Percentiles rank a stretch among this genome's conserved stretches.
Conservation (phyloP, 2,888 invertebrate genomes). For the Stenolophus ochropezus region DNA sequence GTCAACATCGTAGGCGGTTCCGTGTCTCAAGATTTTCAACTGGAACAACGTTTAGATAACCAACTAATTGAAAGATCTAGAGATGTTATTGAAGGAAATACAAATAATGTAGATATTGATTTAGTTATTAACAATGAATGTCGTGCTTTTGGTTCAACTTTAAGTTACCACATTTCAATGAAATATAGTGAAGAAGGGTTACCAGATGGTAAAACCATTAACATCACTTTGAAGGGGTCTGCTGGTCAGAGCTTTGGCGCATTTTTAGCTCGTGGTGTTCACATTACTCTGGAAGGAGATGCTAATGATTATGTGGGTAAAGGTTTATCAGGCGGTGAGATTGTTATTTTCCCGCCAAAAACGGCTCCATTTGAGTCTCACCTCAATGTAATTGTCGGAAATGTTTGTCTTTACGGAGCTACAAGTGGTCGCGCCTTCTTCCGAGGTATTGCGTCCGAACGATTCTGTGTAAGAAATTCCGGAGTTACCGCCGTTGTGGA, state of each 20-base stretch:
- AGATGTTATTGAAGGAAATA: slow-evolving; percentile 84
- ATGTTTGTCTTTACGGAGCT: slow-evolving; percentile 98
- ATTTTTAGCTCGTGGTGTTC: slow-evolving; percentile 93
- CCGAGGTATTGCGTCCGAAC: slow-evolving; percentile 93
- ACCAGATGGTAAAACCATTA: slow-evolving; percentile 84
- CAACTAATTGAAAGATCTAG: slow-evolving; percentile 83
- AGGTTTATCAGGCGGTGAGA: slow-evolving; percentile 95
- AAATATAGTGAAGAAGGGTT: slow-evolving; percentile 91
- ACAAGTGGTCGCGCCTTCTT: slow-evolving; percentile 96
- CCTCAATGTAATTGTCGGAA: slow-evolving; percentile 97
- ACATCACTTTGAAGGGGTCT: slow-evolving; percentile 90
- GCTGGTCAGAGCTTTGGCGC: slow-evolving; percentile 99
- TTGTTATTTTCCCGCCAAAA: slow-evolving; percentile 94
- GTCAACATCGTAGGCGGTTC: slow-evolving; percentile 94
- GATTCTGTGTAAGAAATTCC: slow-evolving; percentile 98
- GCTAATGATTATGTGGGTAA: slow-evolving; percentile 98
- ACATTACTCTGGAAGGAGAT: slow-evolving; percentile 95
- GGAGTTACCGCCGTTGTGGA: slow-evolving; percentile 97
- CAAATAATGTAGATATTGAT: slow-evolving; percentile 81
- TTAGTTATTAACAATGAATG: slow-evolving; percentile 93
- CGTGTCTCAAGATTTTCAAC: slow-evolving; percentile 88
- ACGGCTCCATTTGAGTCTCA: slow-evolving; percentile 91
- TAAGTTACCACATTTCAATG: slow-evolving; percentile 97
- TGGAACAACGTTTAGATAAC: slow-evolving; percentile 89
- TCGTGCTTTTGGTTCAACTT: slow-evolving; percentile 93